Percentiles rank a stretch among this genome's conserved stretches.
phyloP scores from a whole-genome alignment of 2,113 vertebrate genomes.

The Chamaetylas fuelleborni region DNA sequence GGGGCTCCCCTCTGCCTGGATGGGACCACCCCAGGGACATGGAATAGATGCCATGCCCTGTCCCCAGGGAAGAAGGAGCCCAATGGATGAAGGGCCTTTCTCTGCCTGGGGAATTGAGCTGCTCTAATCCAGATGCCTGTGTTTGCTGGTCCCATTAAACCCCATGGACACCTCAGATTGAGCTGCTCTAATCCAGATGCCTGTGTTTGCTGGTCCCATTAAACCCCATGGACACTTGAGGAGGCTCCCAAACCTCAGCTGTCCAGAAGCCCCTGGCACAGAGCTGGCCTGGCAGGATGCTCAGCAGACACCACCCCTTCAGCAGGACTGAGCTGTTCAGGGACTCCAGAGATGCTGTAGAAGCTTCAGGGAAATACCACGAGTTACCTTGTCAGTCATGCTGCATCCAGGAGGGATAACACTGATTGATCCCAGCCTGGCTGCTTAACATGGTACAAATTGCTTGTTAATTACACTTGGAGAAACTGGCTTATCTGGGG shows the following conservation, averaged over 20 bases:
- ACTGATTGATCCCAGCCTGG: not conserved
- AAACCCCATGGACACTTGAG: not conserved
- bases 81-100: not conserved
- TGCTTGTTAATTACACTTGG: not conserved
- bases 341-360: not conserved
- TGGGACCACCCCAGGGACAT: not conserved
- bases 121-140: not conserved
- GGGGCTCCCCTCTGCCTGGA: not conserved
- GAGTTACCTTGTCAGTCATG: not conserved
- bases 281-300: not conserved
- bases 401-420: not conserved
- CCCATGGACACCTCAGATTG: not conserved
- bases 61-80: not conserved
- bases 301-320: not conserved
- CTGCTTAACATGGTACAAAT: not conserved
- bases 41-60: not conserved
- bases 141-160: not conserved
- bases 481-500: not conserved
- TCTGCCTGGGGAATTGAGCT: not conserved
- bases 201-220: not conserved
- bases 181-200: not conserved
- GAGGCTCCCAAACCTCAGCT: not conserved
- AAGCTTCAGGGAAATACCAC: not conserved
- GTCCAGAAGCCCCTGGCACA: not conserved
- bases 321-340: not conserved